phyloP scores from a whole-genome alignment of 2,888 invertebrate species.

The Clepsis dumicolana region DNA sequence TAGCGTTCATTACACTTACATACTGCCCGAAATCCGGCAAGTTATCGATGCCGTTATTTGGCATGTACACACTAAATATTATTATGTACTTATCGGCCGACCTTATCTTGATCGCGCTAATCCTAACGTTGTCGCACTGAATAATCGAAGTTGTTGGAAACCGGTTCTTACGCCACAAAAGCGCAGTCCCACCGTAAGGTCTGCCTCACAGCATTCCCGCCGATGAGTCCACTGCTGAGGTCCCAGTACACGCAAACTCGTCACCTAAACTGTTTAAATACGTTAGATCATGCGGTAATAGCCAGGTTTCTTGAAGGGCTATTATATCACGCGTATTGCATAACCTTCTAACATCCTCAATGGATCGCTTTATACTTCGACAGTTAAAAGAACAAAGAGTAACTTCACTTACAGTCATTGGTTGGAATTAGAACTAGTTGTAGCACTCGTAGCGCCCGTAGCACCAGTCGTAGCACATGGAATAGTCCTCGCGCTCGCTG shows the following conservation, averaged over 20 bases:
- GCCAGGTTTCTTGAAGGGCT: neutral
- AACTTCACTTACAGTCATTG: constrained; percentile 5
- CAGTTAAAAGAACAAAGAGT: constrained; percentile 13
- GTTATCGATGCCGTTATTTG: neutral
- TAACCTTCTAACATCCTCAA: neutral
- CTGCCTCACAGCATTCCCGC: neutral
- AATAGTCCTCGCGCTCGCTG: too few relatives aligned
- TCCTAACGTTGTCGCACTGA: neutral
- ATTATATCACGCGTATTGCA: neutral
- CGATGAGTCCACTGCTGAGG: neutral
- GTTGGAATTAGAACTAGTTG: neutral
- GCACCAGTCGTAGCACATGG: constrained; percentile 6
- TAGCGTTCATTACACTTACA: neutral
- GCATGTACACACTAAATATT: neutral
- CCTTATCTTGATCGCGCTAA: neutral
- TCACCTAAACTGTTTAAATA: neutral
- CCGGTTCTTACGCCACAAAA: neutral
- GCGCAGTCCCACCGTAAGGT: neutral
- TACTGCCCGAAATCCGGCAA: neutral
- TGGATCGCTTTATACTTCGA: neutral
- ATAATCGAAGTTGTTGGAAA: neutral
- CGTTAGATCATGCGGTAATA: neutral
- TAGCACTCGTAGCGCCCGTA: constrained; percentile 7
- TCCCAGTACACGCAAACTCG: neutral
- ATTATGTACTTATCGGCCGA: neutral